Conservation (phyloP, 2,797 vertebrate species). For the Natrix natrix region DNA sequence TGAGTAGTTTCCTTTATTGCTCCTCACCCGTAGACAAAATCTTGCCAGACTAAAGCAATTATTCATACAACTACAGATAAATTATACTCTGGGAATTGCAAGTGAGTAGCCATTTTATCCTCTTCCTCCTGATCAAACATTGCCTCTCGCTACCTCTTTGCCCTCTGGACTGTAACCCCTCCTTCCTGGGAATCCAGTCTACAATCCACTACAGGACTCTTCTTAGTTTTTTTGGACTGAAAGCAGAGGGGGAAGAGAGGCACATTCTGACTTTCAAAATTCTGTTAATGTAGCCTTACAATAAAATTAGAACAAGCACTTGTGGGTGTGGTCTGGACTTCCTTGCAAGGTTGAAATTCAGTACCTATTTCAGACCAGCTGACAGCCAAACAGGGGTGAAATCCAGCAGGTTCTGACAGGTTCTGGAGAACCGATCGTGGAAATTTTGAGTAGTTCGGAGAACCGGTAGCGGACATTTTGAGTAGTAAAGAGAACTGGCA, state of each 20-base stretch:
- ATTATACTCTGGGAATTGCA: background rate
- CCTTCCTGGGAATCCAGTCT: background rate
- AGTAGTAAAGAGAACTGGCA: too few species aligned
- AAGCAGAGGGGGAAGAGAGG: background rate
- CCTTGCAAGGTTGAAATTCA: background rate
- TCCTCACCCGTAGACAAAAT: background rate
- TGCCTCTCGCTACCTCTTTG: background rate
- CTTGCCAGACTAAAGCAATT: background rate
- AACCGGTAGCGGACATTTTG: too few species aligned
- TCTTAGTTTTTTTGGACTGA: background rate
- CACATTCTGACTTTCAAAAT: background rate
- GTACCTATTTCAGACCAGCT: background rate
- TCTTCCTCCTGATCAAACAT: background rate
- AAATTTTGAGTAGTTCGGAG: too few species aligned
- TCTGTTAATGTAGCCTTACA: background rate
- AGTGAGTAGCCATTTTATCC: background rate
- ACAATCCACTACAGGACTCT: background rate
- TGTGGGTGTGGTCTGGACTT: background rate
- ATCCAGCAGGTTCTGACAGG: too few species aligned
- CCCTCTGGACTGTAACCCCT: background rate
- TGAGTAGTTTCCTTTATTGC: background rate
- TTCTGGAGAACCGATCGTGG: too few species aligned
- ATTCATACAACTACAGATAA: background rate
- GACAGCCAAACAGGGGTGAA: background rate
- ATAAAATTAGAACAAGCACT: background rate